Evolutionary conservation across 2,113 vertebrate genomes (phyloP), one percentile per base, ranked within the genome.

Genomic region (Psilopogon haemacephalus): DNA sequence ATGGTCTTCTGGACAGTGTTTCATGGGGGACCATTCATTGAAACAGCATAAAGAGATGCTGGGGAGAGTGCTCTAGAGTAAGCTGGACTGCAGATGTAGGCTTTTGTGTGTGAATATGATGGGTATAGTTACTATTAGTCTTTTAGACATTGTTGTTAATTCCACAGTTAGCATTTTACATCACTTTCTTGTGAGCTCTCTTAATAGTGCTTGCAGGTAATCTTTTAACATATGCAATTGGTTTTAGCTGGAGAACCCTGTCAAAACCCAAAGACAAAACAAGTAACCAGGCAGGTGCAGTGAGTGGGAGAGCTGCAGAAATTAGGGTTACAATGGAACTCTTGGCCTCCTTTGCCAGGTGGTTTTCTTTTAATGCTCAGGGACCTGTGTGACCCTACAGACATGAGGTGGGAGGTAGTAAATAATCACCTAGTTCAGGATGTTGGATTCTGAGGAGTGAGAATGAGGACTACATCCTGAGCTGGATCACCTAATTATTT

Each of bases 11-110:
- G 72, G 27, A 24, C 20, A 26, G 52, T 6, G 23, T 1, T 16
- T 40, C n/a, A 7, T 40, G 21, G 27, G 23, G 15, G 63, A 3
- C 12, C 14, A 21, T 8, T 2, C 1, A 2, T 1, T 71, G 40
- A 46, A 46, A 40, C 2, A 27, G 11, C 3, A 0, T 32, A 27
- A n/a, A n/a, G 27, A n/a, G 55, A 27, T 4, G 4, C 3, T 20
- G 48, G 26, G 24, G 46, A 5, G 32, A 15, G 16, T 1, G 10
- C 2, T 37, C 18, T 32, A 4, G 20, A 44, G 16, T 27, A 1
- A 27, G 9, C 1, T 63, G 44, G 72, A 19, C 30, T 69, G 17
- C 40, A 40, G 1, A 4, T 37, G 8, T 11, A 16, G 20, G 30
- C 6, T 30, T 54, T 58, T 38, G 11, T 30, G 8, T 21, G 30